Conservation (phyloP, 2,888 invertebrate genomes). For the Chorisops tibialis region DNA sequence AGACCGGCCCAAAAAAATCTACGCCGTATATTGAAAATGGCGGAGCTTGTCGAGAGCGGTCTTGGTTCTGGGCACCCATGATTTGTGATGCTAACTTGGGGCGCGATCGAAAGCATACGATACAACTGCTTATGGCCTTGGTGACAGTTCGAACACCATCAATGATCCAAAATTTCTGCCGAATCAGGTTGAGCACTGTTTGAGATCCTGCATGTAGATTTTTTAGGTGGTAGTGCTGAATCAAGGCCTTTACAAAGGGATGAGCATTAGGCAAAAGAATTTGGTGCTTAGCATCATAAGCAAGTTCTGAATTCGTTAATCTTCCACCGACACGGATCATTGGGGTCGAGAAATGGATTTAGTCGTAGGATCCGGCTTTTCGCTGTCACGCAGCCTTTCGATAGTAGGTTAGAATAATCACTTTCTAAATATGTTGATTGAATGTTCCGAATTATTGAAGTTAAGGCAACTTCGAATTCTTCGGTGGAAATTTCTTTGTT, state of each 20-base stretch:
- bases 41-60: constrained; percentile 1
- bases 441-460: background rate
- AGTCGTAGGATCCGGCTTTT: background rate
- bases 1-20: constrained; percentile 25
- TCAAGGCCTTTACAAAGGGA: background rate
- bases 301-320: constrained; percentile 26
- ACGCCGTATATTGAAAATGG: constrained; percentile 26
- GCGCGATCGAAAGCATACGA: constrained; percentile 14
- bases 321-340: constrained; percentile 30
- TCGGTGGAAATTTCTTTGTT: background rate
- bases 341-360: constrained; percentile 30
- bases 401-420: background rate
- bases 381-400: background rate
- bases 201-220: constrained; percentile 24
- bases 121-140: constrained; percentile 2
- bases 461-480: background rate
- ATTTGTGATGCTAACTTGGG: constrained; percentile 11
- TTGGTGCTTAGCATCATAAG: constrained; percentile 14
- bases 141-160: constrained; percentile 7
- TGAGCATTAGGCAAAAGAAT: constrained; percentile 18
- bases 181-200: constrained; percentile 13
- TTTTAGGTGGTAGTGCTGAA: constrained; percentile 19
- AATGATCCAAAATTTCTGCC: constrained; percentile 11
- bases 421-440: background rate
- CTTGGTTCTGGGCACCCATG: constrained; percentile 19